These are phyloP conservation scores for Drosophila antonietae DNA, from an alignment of 2,888 invertebrate species.

Conservation along the genomic window DNA sequence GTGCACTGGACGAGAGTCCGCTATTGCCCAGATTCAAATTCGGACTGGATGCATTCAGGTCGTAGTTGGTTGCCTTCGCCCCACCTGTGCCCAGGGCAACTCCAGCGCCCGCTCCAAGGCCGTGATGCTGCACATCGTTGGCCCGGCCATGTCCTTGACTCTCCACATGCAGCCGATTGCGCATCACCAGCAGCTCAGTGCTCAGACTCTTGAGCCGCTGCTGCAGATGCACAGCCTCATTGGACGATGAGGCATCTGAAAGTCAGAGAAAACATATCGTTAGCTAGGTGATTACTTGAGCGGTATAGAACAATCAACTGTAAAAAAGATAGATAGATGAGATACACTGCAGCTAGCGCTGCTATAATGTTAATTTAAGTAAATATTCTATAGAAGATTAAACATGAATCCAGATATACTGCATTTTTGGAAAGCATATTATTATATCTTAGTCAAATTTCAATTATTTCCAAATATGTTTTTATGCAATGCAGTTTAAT, in stretches of 20 bases:
- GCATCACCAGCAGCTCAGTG: constrained; percentile 95
- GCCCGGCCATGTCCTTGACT: constrained; percentile 69
- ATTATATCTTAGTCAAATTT: too few species aligned
- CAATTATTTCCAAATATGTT: too few species aligned
- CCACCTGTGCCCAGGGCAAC: constrained; percentile 31
- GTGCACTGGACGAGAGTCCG: constrained; percentile 59
- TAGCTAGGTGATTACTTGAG: neutral
- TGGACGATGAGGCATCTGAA: constrained; percentile 96
- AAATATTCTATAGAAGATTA: too few species aligned
- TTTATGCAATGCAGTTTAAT: too few species aligned
- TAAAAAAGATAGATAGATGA: too few species aligned
- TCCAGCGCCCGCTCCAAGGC: constrained; percentile 24
- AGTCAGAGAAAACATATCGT: neutral
- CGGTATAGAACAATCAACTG: too few species aligned
- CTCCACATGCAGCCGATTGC: constrained; percentile 94
- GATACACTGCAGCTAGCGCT: too few species aligned
- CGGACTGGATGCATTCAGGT: constrained; percentile 81
- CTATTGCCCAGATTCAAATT: constrained; percentile 68
- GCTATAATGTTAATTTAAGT: too few species aligned
- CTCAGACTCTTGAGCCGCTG: constrained; percentile 95
- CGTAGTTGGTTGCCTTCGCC: constrained; percentile 58
- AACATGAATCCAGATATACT: too few species aligned
- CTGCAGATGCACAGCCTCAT: constrained; percentile 96
- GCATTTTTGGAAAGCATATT: too few species aligned
- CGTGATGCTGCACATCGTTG: constrained; percentile 59